A percentile compares a stretch with the other conserved stretches of the same genome.
These are phyloP conservation scores for Marisa cornuarietis DNA, from an alignment of 1,140 invertebrate genomes.

Conservation along the genomic window DNA sequence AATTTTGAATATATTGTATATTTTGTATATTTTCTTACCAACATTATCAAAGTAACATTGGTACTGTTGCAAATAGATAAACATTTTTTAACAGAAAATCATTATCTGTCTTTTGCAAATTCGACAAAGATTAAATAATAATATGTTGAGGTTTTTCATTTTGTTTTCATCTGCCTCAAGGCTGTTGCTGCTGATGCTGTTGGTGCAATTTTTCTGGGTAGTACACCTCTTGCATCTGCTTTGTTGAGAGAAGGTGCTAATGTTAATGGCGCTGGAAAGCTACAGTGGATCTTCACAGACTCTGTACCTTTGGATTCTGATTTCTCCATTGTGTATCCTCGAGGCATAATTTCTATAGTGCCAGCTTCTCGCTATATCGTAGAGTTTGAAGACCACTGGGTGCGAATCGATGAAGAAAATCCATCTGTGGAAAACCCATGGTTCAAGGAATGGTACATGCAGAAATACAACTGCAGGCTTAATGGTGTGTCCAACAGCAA, in stretches of 20 bases:
- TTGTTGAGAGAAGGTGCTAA: constrained; percentile 40
- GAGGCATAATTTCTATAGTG: constrained; percentile 55
- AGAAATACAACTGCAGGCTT: constrained; percentile 42
- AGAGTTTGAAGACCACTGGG: constrained; percentile 65
- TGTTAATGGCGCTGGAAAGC: constrained; percentile 37
- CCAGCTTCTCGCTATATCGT: constrained; percentile 49
- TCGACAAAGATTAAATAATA: no score
- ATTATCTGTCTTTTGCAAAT: no score
- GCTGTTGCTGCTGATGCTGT: constrained; percentile 34
- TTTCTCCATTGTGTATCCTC: constrained; percentile 48
- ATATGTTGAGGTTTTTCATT: constrained; percentile 10
- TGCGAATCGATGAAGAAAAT: constrained; percentile 54
- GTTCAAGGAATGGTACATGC: constrained; percentile 64
- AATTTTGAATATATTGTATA: no score
- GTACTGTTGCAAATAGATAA: no score
- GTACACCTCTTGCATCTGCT: constrained; percentile 25
- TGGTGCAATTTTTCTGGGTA: constrained; percentile 53
- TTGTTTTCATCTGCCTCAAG: constrained; percentile 19
- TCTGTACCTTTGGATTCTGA: constrained; percentile 38
- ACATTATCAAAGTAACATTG: no score
- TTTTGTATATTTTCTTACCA: no score
- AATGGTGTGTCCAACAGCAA: not conserved
- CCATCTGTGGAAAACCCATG: constrained; percentile 60
- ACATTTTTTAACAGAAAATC: no score
- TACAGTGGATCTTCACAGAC: constrained; percentile 59